Conservation (phyloP, 2,888 invertebrate species). For the Leucophenga maculata region DNA sequence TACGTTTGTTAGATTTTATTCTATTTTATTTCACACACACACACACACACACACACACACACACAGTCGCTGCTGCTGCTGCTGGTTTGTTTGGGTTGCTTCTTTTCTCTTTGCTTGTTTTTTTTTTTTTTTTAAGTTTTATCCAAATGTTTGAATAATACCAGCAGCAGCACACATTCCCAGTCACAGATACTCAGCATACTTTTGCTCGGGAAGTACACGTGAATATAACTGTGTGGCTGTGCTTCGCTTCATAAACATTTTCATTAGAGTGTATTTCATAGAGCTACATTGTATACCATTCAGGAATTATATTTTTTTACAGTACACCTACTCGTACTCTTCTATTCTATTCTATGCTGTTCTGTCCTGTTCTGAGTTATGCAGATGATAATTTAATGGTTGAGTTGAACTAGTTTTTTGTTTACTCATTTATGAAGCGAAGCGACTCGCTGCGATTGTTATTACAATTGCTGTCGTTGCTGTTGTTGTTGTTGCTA, state of each 20-base stretch:
- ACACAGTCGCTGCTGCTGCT: too few relatives aligned
- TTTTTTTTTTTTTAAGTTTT: constrained; percentile 1
- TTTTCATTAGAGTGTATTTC: not conserved
- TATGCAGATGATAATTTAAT: constrained; percentile 17
- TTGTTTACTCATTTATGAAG: constrained; percentile 6
- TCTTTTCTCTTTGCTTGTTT: too few relatives aligned
- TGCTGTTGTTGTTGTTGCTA: not conserved
- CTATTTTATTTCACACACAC: not conserved
- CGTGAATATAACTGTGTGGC: too few relatives aligned
- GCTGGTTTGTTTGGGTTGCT: too few relatives aligned
- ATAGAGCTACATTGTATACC: too few relatives aligned
- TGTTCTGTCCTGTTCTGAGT: not conserved
- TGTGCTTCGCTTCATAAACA: not conserved
- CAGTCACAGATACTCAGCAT: not conserved
- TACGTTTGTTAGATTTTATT: not conserved
- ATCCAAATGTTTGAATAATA: constrained; percentile 20
- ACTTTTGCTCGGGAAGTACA: too few relatives aligned
- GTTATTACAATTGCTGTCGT: constrained; percentile 3
- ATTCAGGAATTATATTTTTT: too few relatives aligned
- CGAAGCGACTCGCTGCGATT: not conserved
- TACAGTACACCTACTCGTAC: too few relatives aligned
- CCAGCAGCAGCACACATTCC: not conserved
- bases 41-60: too few relatives aligned
- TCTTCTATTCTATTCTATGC: too few relatives aligned
- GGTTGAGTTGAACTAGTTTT: constrained; percentile 21